phyloP scores from a whole-genome alignment of 2,113 vertebrate genomes.

The Triplophysa siluroides region DNA sequence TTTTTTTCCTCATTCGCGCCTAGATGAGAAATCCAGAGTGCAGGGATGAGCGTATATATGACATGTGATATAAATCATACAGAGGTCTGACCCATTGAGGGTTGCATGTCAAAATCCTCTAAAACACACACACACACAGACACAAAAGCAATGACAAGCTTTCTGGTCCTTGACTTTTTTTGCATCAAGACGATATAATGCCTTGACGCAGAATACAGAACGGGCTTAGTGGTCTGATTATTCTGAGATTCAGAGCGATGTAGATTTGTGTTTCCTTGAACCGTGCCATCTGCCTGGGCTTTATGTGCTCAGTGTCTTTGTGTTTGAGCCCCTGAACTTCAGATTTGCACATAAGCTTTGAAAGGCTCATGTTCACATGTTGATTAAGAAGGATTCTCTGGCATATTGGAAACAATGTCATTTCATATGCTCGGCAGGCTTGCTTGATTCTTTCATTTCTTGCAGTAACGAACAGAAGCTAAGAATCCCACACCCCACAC shows the following conservation, averaged over 20 bases:
- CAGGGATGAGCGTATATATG: conserved; percentile 22
- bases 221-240: conserved; percentile 51
- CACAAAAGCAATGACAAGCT: conserved; percentile 15
- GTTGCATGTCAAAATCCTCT: conserved; percentile 63
- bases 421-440: conserved; percentile 32
- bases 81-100: conserved; percentile 71
- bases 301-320: conserved; percentile 15
- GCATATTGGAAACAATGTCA: conserved; percentile 49
- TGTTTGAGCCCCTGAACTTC: conserved; percentile 45
- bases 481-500: not conserved
- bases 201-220: conserved; percentile 44
- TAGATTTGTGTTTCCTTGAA: conserved; percentile 69
- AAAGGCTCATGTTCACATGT: conserved; percentile 57
- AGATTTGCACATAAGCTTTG: conserved; percentile 50
- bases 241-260: conserved; percentile 62
- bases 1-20: not conserved
- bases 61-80: conserved; percentile 73
- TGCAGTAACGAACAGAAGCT: not conserved
- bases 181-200: conserved; percentile 60
- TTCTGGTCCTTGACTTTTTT: conserved; percentile 39
- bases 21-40: conserved; percentile 60
- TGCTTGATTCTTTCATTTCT: conserved; percentile 1
- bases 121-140: conserved; percentile 37
- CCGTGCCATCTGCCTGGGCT: conserved; percentile 18
- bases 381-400: conserved; percentile 59